phyloP scores from a whole-genome alignment of 2,797 vertebrate species.

The Coreius guichenoti region DNA sequence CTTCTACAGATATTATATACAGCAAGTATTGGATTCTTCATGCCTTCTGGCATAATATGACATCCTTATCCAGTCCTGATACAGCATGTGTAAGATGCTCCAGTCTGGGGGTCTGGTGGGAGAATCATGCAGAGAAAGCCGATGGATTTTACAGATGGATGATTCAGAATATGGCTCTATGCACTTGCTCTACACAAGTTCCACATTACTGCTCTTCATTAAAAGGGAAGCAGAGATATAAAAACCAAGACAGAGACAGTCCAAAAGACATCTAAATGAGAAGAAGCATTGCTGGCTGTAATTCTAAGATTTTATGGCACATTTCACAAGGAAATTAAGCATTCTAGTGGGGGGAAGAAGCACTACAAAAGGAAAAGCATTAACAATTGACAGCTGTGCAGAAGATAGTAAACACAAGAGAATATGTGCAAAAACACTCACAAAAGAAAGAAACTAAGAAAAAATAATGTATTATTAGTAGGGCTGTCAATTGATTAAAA shows the following conservation, averaged over 20 bases:
- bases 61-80: neutral
- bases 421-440: neutral
- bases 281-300: neutral
- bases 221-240: neutral
- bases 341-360: neutral
- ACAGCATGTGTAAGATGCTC: constrained; percentile 6
- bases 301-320: neutral
- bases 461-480: neutral
- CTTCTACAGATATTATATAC: constrained; percentile 15
- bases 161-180: constrained; percentile 1
- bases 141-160: constrained; percentile 2
- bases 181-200: neutral
- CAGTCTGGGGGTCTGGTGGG: constrained; percentile 7
- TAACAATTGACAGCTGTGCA: neutral
- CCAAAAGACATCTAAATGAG: constrained; percentile 8
- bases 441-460: neutral
- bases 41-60: neutral
- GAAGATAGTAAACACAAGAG: neutral
- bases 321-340: neutral
- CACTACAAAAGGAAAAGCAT: neutral
- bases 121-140: neutral
- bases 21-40: neutral
- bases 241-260: neutral
- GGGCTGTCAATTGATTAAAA: neutral
- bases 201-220: neutral